Evolutionary conservation across 2,797 vertebrate species (phyloP).

Genomic region (Anguilla megastoma): DNA sequence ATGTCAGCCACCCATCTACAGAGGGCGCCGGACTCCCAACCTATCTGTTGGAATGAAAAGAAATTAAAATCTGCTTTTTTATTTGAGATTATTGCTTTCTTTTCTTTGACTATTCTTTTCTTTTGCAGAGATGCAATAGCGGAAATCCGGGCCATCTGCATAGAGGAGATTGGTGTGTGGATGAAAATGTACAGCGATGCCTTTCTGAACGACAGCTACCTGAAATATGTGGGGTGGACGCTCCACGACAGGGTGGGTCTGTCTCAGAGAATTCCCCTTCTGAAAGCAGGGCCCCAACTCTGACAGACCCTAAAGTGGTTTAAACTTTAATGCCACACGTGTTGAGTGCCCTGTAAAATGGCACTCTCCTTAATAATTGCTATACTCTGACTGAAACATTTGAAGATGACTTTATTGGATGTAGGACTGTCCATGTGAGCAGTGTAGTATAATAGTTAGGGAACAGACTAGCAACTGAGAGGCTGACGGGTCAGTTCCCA

Average conservation of each 20-base stretch:
- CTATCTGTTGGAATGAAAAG: neutral
- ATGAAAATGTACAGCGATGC: slow-evolving; percentile 99
- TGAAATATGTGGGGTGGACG: slow-evolving; percentile 99
- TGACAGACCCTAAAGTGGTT: neutral
- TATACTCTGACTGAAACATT: neutral
- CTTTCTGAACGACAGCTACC: slow-evolving; percentile 97
- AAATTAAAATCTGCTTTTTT: neutral
- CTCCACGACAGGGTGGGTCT: slow-evolving; percentile 92
- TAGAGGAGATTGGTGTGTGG: slow-evolving; percentile 99
- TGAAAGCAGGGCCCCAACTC: neutral
- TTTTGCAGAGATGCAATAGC: slow-evolving; percentile 91
- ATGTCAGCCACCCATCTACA: slow-evolving; percentile 29
- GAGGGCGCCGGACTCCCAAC: neutral
- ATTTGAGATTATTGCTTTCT: neutral
- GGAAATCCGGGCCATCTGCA: slow-evolving; percentile 98
- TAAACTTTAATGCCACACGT: too few species aligned
- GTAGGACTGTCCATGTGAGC: neutral
- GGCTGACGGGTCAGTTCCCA: neutral
- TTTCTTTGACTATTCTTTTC: neutral
- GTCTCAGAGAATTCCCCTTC: neutral
- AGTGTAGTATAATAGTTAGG: neutral
- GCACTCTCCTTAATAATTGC: neutral
- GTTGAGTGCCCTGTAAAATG: neutral
- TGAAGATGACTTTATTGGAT: neutral
- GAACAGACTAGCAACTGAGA: neutral